These are phyloP conservation scores for Gymnarchus niloticus DNA, from an alignment of 2,113 vertebrate species.

Conservation along the genomic window DNA sequence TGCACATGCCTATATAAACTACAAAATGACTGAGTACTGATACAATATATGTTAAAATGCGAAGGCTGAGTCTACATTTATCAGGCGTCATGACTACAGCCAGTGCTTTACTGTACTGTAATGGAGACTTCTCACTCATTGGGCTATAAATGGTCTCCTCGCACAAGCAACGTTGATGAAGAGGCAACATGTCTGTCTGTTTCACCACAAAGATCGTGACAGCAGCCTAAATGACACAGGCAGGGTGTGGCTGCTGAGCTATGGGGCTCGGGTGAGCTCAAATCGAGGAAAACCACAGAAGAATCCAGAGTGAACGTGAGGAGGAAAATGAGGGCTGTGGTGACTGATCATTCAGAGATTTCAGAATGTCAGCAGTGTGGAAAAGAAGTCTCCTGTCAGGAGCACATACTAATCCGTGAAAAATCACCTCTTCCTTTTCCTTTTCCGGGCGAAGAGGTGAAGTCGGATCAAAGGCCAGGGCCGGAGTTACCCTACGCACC, in stretches of 20 bases:
- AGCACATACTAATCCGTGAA: constrained; percentile 62
- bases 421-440: constrained; percentile 69
- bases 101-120: neutral
- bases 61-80: neutral
- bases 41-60: neutral
- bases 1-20: neutral
- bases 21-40: neutral
- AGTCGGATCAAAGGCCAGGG: constrained; percentile 66
- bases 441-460: constrained; percentile 59
- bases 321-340: constrained; percentile 46
- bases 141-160: neutral
- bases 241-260: neutral
- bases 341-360: constrained; percentile 71
- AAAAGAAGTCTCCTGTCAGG: constrained; percentile 61
- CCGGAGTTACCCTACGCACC: constrained; percentile 34
- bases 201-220: neutral
- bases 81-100: neutral
- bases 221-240: neutral
- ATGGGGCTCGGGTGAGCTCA: neutral
- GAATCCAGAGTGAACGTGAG: constrained; percentile 31
- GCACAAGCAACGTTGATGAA: neutral
- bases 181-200: too few species aligned
- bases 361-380: constrained; percentile 69
- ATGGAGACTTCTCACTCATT: neutral
- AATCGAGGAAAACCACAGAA: constrained; percentile 36